Evolutionary conservation across 2,888 invertebrate genomes (phyloP), one percentile per base, ranked within the genome.

Genomic region (Nemoura dubitans): DNA sequence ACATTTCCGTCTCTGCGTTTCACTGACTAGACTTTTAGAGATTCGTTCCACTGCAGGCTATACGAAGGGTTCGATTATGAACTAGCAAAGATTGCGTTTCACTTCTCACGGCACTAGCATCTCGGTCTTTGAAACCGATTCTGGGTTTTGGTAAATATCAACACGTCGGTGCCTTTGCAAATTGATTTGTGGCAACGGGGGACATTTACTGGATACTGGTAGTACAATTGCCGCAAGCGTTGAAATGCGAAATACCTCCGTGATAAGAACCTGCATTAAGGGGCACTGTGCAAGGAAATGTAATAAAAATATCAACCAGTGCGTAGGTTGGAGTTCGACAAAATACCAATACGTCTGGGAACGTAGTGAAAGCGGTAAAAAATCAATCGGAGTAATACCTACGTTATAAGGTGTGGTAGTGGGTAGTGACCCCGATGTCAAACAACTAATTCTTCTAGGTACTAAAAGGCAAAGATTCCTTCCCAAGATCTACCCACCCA

Each of bases 391-490:
- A 7, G 14, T 21, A 21, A 7, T 21, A 7, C 14, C 14, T 21
- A 59, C 2, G 2, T 7, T 59, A 59, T 59, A 59, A 21, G 14
- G 59, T 59, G 21, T 59, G 59, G 59, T 59, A 59, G 16, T 59
- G 59, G 2, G 59, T 36, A 36, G 10, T 59, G 59, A 59, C 59
- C 59, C 59, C 59, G 14, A 59, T 59, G 59, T 59, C 14, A 16
- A 59, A 59, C 59, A 59, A 59, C 21, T 59, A 21, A 59, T 21
- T 59, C 21, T 59, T 59, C 59, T 59, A 59, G 59, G 21, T 21
- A 59, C 59, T 59, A 59, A 59, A 59, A 59, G 59, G 59, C 59
- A 59, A 59, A 59, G 59, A 59, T 59, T 59, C 59, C 21, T 59
- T 59, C 59, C 59, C 59, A 16, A 7, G 59, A 59, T 14, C 59